These are phyloP conservation scores for Apamea sordens DNA, from an alignment of 2,888 invertebrate species.

Conservation along the genomic window DNA sequence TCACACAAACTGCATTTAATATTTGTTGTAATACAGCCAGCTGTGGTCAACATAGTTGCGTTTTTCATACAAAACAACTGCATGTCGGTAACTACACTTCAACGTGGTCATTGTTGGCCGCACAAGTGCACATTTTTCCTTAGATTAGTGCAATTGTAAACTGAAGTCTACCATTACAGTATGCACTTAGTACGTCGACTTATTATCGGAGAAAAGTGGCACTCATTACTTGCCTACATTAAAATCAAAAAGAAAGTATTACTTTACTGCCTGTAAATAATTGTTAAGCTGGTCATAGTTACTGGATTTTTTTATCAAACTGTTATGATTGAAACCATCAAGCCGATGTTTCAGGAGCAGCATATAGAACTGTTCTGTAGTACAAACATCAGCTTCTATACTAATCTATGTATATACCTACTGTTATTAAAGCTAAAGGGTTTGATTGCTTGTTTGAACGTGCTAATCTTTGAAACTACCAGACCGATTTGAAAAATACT, in stretches of 20 bases:
- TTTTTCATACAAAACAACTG: not conserved
- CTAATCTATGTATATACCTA: too few species aligned
- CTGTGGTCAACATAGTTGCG: not conserved
- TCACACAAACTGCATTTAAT: not conserved
- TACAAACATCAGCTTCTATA: not conserved
- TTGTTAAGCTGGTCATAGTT: not conserved
- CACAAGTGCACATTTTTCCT: constrained; percentile 14
- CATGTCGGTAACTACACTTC: not conserved
- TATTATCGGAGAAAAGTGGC: constrained; percentile 23
- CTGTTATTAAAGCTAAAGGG: too few species aligned
- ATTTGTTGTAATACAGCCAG: not conserved
- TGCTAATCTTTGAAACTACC: too few species aligned
- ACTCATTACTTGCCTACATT: constrained; percentile 7
- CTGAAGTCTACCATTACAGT: constrained; percentile 24
- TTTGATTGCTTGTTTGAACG: too few species aligned
- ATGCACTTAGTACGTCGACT: constrained; percentile 32
- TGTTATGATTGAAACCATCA: too few species aligned
- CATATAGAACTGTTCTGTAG: not conserved
- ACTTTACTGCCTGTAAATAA: not conserved
- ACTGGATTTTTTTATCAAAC: not conserved
- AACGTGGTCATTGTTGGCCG: not conserved
- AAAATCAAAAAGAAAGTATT: not conserved
- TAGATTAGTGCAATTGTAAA: constrained; percentile 33
- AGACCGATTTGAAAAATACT: too few species aligned
- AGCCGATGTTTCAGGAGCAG: not conserved